A percentile compares a stretch with the other conserved stretches of the same genome.
Conservation (phyloP, 2,888 invertebrate species). For the Teleogryllus oceanicus region DNA sequence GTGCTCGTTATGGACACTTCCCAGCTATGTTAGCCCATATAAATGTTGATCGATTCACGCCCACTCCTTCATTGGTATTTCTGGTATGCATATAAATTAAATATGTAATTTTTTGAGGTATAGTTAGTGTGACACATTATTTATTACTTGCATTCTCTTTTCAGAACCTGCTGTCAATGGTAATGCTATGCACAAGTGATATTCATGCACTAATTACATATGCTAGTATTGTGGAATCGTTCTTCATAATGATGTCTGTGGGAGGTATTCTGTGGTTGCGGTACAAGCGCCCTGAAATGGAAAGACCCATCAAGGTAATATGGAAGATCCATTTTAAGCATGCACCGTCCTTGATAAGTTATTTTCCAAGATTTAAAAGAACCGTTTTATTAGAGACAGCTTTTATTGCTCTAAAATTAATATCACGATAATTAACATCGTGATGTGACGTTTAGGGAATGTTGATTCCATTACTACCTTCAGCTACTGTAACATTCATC, state of each 20-base stretch:
- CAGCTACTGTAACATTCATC: no score
- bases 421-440: not conserved
- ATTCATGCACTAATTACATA: conserved; percentile 85
- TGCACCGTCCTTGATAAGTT: not conserved
- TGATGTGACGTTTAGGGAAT: no score
- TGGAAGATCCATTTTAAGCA: not conserved
- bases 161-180: conserved; percentile 76
- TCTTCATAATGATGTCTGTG: conserved; percentile 85
- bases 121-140: not conserved
- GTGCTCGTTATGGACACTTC: conserved; percentile 86
- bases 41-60: conserved; percentile 70
- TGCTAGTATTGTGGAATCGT: conserved; percentile 87
- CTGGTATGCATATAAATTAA: conserved; percentile 57
- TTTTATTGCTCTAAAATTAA: not conserved
- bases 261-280: conserved; percentile 80
- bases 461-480: no score
- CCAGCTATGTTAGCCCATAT: conserved; percentile 76
- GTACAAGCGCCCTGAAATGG: conserved; percentile 71
- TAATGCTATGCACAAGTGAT: conserved; percentile 81
- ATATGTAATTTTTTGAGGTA: conserved; percentile 19
- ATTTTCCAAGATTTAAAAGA: not conserved
- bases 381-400: no score
- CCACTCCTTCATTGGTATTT: conserved; percentile 77
- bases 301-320: conserved; percentile 77
- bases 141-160: conserved; percentile 41